Conservation (phyloP, 2,888 invertebrate species). For the Acanthosepion pharaonis region DNA sequence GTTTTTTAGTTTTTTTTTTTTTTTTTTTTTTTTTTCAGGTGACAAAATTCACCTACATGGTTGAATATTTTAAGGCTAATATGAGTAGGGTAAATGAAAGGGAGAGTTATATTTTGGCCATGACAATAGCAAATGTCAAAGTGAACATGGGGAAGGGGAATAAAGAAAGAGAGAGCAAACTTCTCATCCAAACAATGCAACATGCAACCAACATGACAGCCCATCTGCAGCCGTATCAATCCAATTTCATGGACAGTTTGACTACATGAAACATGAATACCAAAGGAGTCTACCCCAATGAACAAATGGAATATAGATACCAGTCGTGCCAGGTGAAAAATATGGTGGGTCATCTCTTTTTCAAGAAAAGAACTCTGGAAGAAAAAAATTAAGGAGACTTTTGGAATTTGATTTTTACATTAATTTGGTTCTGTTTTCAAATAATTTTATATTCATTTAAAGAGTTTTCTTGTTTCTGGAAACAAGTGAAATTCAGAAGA, state of each 20-base stretch:
- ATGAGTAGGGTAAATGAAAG: too few relatives aligned
- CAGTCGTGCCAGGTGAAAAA: background rate
- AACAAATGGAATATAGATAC: conserved; percentile 22
- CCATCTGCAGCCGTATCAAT: background rate
- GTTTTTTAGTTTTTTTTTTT: too few relatives aligned
- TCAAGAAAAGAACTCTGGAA: conserved; percentile 45
- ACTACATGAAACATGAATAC: conserved; percentile 5
- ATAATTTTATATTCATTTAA: background rate
- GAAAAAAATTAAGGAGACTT: background rate
- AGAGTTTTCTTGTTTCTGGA: background rate
- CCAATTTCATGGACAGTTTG: background rate
- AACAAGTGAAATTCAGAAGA: background rate
- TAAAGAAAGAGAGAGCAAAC: background rate
- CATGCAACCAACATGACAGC: background rate
- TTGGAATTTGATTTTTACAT: background rate
- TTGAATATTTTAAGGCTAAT: too few relatives aligned
- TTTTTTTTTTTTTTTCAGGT: too few relatives aligned
- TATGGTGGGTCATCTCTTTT: background rate
- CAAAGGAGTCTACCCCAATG: conserved; percentile 14
- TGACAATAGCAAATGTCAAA: too few relatives aligned
- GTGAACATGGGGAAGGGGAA: too few relatives aligned
- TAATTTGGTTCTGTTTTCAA: background rate
- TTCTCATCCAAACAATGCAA: background rate
- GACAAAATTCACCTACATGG: too few relatives aligned
- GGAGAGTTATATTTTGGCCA: too few relatives aligned